Evolutionary conservation across 2,797 vertebrate genomes (phyloP), one percentile per base, ranked within the genome.

Genomic region (Champsocephalus gunnari): DNA sequence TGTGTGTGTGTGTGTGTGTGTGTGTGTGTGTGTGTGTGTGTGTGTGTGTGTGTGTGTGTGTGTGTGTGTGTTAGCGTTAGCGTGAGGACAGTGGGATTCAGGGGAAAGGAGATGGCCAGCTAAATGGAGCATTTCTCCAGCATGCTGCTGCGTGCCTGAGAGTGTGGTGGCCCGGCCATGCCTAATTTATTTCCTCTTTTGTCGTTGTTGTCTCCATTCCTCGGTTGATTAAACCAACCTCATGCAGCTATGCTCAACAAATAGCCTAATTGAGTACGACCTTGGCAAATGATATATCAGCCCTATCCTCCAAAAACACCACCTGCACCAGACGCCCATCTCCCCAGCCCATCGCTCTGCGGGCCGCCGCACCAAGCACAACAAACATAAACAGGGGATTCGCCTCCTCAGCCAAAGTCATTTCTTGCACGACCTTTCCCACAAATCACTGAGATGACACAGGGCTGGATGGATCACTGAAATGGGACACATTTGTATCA

Each of bases 241-340:
- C 91, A 92, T 90, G 90, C 92, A 85, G 92, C 91, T 94, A 91
- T 94, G 93, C 93, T 94, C 93, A 94, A 94, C 93, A 94, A 94
- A 94, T 92, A 93, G 92, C 91, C 93, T 94, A 94, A 94, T 94
- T 94, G 92, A 93, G 93, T 92, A 90, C 89, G 94, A 94, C 93
- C 94, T 95, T 95, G 93, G 93, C 93, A 93, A 95, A 94, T 93
- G 93, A 95, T 93, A 93, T 89, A 94, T 93, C 92, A 93, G 91
- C 87, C 91, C 89, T 92, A 91, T 93, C 92, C 81, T 91, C 90
- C 88, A 87, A 89, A 92, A 92, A 93, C 90, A 90, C 90, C 92
- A 92, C 92, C 92, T 93, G 93, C 89, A 92, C 86, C 91, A 93
- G 90, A 90, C 87, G 82, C 88, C 88, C 86, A 88, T 91, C 89